phyloP scores from a whole-genome alignment of 2,888 invertebrate species.

The Drosophila nr. perissopoda region DNA sequence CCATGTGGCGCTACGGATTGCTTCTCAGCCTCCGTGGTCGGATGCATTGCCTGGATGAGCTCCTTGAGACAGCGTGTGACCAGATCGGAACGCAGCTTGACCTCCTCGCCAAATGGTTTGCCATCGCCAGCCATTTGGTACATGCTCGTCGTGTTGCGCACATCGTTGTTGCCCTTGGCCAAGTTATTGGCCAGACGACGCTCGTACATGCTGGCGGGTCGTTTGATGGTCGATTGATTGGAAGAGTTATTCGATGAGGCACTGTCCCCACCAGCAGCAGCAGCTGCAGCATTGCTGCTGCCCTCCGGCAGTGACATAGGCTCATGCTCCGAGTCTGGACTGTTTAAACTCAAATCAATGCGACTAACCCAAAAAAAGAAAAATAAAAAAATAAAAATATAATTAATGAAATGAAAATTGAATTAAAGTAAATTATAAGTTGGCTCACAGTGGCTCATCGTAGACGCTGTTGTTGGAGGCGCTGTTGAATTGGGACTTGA shows the following conservation, averaged over 20 bases:
- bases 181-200: slow-evolving; percentile 89
- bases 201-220: slow-evolving; percentile 96
- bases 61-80: slow-evolving; percentile 95
- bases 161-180: slow-evolving; percentile 81
- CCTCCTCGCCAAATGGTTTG: slow-evolving; percentile 84
- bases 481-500: slow-evolving; percentile 87
- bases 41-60: slow-evolving; percentile 92
- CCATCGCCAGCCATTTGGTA: slow-evolving; percentile 85
- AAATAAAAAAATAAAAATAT: slow-evolving; percentile 24
- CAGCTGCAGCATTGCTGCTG: slow-evolving; percentile 8
- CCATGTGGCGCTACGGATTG: slow-evolving; percentile 89
- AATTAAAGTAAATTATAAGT: slow-evolving; percentile 31
- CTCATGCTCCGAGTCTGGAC: slow-evolving; percentile 82
- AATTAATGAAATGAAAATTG: slow-evolving; percentile 35
- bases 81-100: slow-evolving; percentile 92
- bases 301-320: slow-evolving; percentile 84
- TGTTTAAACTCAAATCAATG: slow-evolving; percentile 83
- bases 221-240: slow-evolving; percentile 87
- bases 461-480: slow-evolving; percentile 82
- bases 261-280: slow-evolving; percentile 47
- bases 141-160: slow-evolving; percentile 85
- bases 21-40: slow-evolving; percentile 85
- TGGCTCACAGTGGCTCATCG: slow-evolving; percentile 84
- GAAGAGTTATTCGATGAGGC: slow-evolving; percentile 77
- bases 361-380: slow-evolving; percentile 69